phyloP scores from a whole-genome alignment of 2,797 vertebrate species.

The Cossypha polioptera region DNA sequence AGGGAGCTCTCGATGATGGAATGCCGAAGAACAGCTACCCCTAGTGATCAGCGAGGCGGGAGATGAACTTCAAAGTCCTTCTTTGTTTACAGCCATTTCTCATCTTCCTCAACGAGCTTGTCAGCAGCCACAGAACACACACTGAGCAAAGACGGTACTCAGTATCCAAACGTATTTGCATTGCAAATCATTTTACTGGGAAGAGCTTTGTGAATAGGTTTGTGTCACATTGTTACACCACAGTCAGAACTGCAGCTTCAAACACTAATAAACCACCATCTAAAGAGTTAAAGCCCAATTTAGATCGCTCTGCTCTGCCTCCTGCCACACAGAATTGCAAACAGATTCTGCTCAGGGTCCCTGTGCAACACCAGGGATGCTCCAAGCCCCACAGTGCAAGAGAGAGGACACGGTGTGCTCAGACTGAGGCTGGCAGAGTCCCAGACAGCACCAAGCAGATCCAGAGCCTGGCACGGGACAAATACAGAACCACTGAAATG shows the following conservation, averaged over 20 bases:
- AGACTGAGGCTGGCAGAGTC: background rate
- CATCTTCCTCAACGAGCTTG: background rate
- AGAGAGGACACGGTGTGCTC: background rate
- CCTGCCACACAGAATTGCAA: background rate
- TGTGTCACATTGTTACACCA: background rate
- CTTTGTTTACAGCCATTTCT: background rate
- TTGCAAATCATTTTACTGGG: background rate
- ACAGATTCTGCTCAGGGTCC: background rate
- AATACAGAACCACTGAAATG: rapidly evolving
- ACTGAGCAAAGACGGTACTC: background rate
- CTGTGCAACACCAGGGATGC: background rate
- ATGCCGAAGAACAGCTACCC: conserved; percentile 48
- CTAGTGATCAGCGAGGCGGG: background rate
- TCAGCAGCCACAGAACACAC: background rate
- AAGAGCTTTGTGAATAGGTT: background rate
- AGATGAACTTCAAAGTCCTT: background rate
- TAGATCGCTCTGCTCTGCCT: background rate
- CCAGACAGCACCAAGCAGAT: background rate
- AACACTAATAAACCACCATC: background rate
- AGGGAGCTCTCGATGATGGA: background rate
- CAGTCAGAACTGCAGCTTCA: background rate
- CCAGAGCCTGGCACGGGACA: background rate
- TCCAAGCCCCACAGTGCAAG: no score
- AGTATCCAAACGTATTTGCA: background rate
- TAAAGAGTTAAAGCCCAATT: background rate